Percentiles rank a stretch among this genome's conserved stretches.
phyloP scores from a whole-genome alignment of 2,113 vertebrate species.

The Ophthalmotilapia sp. region DNA sequence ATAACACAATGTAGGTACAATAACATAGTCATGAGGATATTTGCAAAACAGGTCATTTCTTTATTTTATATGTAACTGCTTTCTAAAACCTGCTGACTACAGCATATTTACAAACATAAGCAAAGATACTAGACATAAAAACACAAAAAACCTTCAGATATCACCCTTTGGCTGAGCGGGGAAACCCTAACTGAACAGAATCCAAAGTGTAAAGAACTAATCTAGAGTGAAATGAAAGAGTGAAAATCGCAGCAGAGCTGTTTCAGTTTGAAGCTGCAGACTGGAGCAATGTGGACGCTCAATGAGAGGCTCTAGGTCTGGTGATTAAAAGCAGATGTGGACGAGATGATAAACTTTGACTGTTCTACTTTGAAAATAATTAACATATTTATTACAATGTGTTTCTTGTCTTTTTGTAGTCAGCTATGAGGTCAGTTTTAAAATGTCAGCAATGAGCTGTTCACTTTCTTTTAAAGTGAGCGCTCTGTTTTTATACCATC shows the following conservation, averaged over 20 bases:
- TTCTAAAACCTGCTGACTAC: not conserved
- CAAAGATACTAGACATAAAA: not conserved
- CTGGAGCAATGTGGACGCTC: not conserved
- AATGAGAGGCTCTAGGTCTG: not conserved
- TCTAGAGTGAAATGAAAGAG: not conserved
- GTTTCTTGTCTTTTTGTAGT: not conserved
- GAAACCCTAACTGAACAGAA: not conserved
- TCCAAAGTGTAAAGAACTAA: not conserved
- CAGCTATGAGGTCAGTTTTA: not conserved
- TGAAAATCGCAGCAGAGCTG: not conserved
- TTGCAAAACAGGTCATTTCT: not conserved
- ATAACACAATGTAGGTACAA: not conserved
- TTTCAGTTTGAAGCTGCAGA: not conserved
- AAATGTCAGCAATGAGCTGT: not conserved
- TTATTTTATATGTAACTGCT: not conserved
- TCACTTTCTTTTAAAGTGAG: not conserved
- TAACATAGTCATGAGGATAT: not conserved
- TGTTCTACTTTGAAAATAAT: not conserved
- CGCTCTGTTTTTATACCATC: not conserved
- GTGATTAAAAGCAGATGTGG: not conserved
- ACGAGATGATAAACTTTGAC: not conserved
- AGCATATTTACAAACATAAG: not conserved
- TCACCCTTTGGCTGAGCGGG: not conserved
- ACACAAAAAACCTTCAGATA: not conserved
- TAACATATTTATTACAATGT: not conserved